phyloP scores from a whole-genome alignment of 2,888 invertebrate genomes.

The Digitonthophagus gazella region DNA sequence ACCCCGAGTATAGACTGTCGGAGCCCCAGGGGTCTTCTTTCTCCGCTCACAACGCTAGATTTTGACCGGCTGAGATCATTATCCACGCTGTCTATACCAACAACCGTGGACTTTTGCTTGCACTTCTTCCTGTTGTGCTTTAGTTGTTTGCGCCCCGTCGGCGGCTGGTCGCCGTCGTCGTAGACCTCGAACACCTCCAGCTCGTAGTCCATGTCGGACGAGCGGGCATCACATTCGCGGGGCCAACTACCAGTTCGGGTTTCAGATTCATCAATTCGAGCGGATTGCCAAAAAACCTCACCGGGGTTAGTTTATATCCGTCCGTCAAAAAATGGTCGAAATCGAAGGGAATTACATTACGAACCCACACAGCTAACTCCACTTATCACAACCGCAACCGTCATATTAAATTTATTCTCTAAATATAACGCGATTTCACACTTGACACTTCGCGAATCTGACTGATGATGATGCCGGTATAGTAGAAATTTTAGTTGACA shows the following conservation, averaged over 20 bases:
- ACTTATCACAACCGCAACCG: background rate
- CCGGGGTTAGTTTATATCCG: no score
- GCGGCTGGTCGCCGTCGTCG: conserved; percentile 43
- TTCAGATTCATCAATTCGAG: background rate
- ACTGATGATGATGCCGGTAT: background rate
- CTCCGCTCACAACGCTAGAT: conserved; percentile 43
- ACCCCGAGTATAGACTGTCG: conserved; percentile 62
- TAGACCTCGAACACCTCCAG: conserved; percentile 55
- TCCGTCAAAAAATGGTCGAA: no score
- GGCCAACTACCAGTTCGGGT: no score
- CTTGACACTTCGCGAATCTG: no score
- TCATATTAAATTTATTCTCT: background rate
- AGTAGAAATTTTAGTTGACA: background rate
- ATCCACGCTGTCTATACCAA: conserved; percentile 38
- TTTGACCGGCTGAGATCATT: conserved; percentile 47
- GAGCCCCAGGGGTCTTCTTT: conserved; percentile 52
- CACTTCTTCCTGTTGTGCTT: conserved; percentile 51
- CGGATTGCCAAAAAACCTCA: no score
- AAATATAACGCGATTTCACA: background rate
- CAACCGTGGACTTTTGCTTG: conserved; percentile 44
- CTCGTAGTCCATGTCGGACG: conserved; percentile 51
- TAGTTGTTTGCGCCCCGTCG: conserved; percentile 44
- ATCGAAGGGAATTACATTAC: no score
- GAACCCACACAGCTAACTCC: no score
- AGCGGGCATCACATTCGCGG: background rate